Conservation (phyloP, 2,113 vertebrate species). For the Aepyceros melampus region DNA sequence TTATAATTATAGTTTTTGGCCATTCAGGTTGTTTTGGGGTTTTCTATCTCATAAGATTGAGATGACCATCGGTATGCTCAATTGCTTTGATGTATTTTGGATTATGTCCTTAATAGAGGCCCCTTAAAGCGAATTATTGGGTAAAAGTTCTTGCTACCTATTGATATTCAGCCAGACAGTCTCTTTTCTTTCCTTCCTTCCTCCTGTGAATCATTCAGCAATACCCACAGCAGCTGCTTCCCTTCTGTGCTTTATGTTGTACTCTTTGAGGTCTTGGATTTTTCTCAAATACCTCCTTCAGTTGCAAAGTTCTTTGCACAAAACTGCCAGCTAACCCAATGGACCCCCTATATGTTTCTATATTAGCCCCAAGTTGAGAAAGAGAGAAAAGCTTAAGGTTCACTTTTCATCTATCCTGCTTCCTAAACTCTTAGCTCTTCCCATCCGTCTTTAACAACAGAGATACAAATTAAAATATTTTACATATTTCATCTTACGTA, state of each 20-base stretch:
- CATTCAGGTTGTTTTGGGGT: background rate
- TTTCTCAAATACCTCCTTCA: background rate
- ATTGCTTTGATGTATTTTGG: background rate
- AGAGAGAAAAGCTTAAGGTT: background rate
- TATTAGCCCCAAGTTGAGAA: background rate
- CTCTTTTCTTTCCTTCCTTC: background rate
- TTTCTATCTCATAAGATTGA: background rate
- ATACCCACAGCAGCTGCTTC: background rate
- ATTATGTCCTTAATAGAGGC: background rate
- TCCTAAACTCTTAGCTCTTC: background rate
- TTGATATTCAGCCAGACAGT: background rate
- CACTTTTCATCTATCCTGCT: background rate
- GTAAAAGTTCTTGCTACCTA: background rate
- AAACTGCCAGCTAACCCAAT: background rate
- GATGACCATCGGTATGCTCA: background rate
- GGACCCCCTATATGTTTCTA: background rate
- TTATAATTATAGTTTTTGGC: background rate
- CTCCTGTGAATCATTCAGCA: background rate
- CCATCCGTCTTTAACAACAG: background rate
- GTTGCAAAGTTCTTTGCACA: background rate
- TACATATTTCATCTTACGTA: background rate
- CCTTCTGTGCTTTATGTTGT: background rate
- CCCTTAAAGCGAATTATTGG: background rate
- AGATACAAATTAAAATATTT: background rate
- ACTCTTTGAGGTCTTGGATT: background rate